Evolutionary conservation across 2,888 invertebrate genomes (phyloP).

Genomic region (Cephonodes hylas): DNA sequence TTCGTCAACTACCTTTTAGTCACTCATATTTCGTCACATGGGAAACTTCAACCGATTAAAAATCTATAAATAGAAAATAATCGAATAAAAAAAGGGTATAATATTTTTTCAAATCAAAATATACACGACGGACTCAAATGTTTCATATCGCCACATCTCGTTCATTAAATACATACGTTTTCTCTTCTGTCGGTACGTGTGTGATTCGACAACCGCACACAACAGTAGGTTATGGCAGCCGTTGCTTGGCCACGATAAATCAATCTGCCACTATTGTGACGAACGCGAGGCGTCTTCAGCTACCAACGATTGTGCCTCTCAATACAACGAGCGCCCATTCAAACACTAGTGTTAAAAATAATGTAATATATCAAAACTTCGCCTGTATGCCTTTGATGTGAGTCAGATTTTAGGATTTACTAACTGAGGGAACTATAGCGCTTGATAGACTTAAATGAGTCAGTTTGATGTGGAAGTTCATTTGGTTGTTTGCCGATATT

Average conservation of each 20-base stretch:
- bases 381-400: not conserved
- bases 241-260: slow-evolving; percentile 68
- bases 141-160: too few relatives aligned
- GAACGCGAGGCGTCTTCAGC: slow-evolving; percentile 46
- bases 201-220: slow-evolving; percentile 40
- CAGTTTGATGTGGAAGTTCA: too few relatives aligned
- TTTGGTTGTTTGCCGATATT: too few relatives aligned
- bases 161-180: too few relatives aligned
- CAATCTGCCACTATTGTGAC: slow-evolving; percentile 63
- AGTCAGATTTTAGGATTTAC: not conserved
- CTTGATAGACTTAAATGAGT: not conserved
- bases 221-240: slow-evolving; percentile 44
- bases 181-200: not conserved
- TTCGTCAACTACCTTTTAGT: too few relatives aligned
- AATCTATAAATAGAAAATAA: too few relatives aligned
- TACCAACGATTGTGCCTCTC: slow-evolving; percentile 13
- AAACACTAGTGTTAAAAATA: slow-evolving; percentile 4
- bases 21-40: too few relatives aligned
- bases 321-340: not conserved
- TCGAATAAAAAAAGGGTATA: too few relatives aligned
- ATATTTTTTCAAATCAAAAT: too few relatives aligned
- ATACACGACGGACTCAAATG: too few relatives aligned
- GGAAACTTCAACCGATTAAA: too few relatives aligned
- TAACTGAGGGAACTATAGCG: not conserved
- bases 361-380: not conserved